These are phyloP conservation scores for Amphipyra berbera DNA, from an alignment of 2,888 invertebrate species.

Conservation along the genomic window DNA sequence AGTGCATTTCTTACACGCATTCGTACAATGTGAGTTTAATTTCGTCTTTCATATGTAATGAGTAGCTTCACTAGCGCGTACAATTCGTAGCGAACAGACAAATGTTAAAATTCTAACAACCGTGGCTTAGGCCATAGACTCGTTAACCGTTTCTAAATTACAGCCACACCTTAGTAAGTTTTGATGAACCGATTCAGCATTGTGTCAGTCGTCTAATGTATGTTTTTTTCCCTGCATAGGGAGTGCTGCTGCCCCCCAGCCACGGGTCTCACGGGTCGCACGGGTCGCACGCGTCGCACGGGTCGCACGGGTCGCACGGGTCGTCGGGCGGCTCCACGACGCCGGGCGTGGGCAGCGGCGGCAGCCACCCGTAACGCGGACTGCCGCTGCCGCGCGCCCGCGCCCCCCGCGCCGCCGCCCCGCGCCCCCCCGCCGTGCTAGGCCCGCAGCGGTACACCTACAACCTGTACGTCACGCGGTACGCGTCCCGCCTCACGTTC, in stretches of 20 bases:
- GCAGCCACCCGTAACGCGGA: conserved; percentile 71
- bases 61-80: background rate
- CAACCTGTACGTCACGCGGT: conserved; percentile 33
- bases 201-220: background rate
- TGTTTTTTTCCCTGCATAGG: conserved; percentile 55
- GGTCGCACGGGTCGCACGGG: too few species aligned
- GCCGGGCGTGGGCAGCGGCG: conserved; percentile 68
- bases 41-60: conserved; percentile 21
- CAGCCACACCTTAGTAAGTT: too few species aligned
- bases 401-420: conserved; percentile 32
- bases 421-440: conserved; percentile 53
- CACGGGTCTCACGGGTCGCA: conserved; percentile 68
- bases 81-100: background rate
- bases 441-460: conserved; percentile 29
- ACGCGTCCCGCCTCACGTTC: conserved; percentile 16
- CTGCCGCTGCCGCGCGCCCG: conserved; percentile 35
- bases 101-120: background rate
- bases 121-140: too few species aligned
- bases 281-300: too few species aligned
- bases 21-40: conserved; percentile 45
- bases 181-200: too few species aligned
- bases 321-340: conserved; percentile 69
- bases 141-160: too few species aligned
- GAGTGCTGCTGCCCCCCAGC: conserved; percentile 74
- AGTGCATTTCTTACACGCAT: conserved; percentile 45